Evolutionary conservation across 1,140 invertebrate species (phyloP), one percentile per base, ranked within the genome.

Genomic region (Micrasema minimum): DNA sequence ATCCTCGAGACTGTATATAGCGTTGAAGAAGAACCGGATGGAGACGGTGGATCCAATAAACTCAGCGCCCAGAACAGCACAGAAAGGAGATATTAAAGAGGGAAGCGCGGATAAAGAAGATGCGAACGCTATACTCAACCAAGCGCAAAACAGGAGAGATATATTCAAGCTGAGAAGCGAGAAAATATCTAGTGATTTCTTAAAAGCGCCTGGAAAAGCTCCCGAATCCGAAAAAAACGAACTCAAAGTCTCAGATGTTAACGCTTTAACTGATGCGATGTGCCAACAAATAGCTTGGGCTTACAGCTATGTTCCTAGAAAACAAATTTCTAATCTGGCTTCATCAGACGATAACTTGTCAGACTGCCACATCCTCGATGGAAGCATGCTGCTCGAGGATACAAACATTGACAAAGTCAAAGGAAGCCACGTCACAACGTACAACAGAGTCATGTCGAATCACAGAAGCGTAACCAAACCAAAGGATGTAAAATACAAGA

Each of bases 401-500:
- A 78, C 78, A 1, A 26, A 57, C 38, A 35, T 71, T n/a, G 80
- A 84, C 45, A 78, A 78, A 12, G 78, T 80, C 4, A 79, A 78
- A 37, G 78, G 81, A 26, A 87, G 83, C 43, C 87, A 91, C 77
- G 90, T 93, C 11, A 92, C 90, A 7, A 90, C 89, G 6, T 95
- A 93, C 80, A 95, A 94, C 81, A 85, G 93, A 72, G 92, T 95
- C 50, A 95, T 95, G 93, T 92, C 91, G 22, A 95, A 95, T 80
- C 93, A 95, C 81, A 86, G 93, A 71, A 93, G 92, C 48, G 93
- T 96, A 45, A 94, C 92, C 2, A 95, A 95, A 81, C 93, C 93
- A 65, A 95, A 95, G 82, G 93, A 95, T 78, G 92, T 95, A 4
- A 95, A 95, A 81, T 95, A 94, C 83, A 94, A 94, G 79, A 87